phyloP scores from a whole-genome alignment of 1,140 invertebrate genomes.

The Latrodectus geometricus region DNA sequence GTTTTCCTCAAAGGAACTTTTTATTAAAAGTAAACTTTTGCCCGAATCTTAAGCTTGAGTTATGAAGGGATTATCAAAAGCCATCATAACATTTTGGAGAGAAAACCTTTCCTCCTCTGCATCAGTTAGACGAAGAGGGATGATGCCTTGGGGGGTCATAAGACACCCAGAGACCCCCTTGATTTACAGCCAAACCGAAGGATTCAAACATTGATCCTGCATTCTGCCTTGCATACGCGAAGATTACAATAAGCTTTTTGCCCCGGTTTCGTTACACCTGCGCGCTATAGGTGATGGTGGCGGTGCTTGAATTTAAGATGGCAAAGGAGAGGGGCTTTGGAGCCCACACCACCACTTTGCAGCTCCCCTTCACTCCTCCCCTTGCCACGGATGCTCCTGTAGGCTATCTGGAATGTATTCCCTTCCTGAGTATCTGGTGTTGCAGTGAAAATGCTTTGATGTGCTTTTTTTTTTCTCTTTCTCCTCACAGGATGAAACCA shows the following conservation, averaged over 20 bases:
- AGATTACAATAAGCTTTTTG: slow-evolving; percentile 57
- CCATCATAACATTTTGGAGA: slow-evolving; percentile 26
- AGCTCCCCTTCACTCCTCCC: not conserved
- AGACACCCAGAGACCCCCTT: slow-evolving; percentile 46
- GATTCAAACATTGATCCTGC: slow-evolving; percentile 33
- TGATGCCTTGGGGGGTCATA: slow-evolving; percentile 51
- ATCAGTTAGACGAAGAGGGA: slow-evolving; percentile 27
- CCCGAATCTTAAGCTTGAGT: slow-evolving; percentile 51
- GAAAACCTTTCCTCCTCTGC: slow-evolving; percentile 4
- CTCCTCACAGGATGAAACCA: slow-evolving; percentile 12
- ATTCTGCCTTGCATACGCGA: slow-evolving; percentile 40
- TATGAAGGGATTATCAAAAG: slow-evolving; percentile 53
- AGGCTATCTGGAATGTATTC: not conserved
- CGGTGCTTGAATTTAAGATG: slow-evolving; percentile 46
- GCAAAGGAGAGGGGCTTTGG: slow-evolving; percentile 17
- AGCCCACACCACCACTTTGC: slow-evolving; percentile 25
- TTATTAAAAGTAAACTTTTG: slow-evolving; percentile 54
- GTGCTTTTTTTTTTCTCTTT: slow-evolving; percentile 22
- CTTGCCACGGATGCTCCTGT: not conserved
- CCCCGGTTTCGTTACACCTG: slow-evolving; percentile 39
- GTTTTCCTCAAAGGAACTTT: slow-evolving; percentile 14
- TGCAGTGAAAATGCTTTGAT: slow-evolving; percentile 17
- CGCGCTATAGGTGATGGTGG: not conserved
- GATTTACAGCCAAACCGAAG: slow-evolving; percentile 51
- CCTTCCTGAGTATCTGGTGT: slow-evolving; percentile 1